A percentile compares a stretch with the other conserved stretches of the same genome.
These are phyloP conservation scores for Mirounga angustirostris DNA, from an alignment of 2,113 vertebrate genomes.

Conservation along the genomic window DNA sequence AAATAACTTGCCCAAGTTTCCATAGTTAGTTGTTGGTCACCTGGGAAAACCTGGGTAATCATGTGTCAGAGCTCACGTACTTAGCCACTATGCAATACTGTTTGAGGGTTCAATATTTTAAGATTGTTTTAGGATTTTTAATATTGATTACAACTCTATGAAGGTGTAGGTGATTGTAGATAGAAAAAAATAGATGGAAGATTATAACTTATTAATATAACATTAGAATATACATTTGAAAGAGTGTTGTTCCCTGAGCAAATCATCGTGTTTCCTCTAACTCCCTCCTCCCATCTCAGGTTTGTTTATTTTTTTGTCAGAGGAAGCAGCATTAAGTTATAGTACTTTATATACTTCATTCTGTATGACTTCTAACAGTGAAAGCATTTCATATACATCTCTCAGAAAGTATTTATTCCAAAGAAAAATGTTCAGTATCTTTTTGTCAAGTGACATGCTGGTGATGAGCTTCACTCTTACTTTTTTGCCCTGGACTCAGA, in stretches of 20 bases:
- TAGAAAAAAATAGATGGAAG: not conserved
- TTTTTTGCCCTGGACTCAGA: not conserved
- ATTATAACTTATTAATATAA: not conserved
- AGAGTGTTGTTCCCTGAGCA: not conserved
- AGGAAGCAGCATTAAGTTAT: not conserved
- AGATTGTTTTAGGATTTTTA: not conserved
- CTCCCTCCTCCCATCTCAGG: not conserved
- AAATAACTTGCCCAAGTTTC: not conserved
- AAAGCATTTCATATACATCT: not conserved
- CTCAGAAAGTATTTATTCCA: conserved; percentile 25
- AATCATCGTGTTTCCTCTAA: not conserved
- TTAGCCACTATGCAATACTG: not conserved
- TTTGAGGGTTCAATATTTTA: not conserved
- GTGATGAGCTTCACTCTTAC: not conserved
- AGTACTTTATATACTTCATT: not conserved
- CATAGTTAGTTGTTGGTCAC: not conserved
- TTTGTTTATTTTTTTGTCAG: not conserved
- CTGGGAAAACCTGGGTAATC: not conserved
- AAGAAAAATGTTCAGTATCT: not conserved
- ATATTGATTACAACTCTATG: not conserved
- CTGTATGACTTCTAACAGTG: not conserved
- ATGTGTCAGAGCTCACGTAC: not conserved
- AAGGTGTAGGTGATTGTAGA: not conserved
- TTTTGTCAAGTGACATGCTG: not conserved
- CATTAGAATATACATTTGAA: not conserved